Evolutionary conservation across 2,888 invertebrate genomes (phyloP), one percentile per base, ranked within the genome.

Genomic region (Lasioglossum leucozonium): DNA sequence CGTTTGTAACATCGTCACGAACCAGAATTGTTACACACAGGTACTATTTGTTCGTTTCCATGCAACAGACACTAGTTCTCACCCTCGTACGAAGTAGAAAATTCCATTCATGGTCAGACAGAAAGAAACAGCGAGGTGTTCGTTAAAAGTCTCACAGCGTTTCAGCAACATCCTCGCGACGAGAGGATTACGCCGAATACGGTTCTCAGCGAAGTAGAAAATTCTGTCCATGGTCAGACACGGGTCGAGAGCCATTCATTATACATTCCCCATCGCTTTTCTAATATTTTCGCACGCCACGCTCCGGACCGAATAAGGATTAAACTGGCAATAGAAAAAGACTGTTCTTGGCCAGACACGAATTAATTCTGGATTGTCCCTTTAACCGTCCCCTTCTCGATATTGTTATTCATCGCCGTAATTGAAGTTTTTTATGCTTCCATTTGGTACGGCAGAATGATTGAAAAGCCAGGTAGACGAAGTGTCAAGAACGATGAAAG

Each of bases 221-320:
- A 83, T 44, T 34, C 81, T 51, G 44, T 72, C 81, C 65, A 44
- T 37, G 55, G 55, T n/a, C 76, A 30, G 83, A 72, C 81, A 47
- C 55, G 22, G 55, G 37, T 81, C 44, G 51, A 30, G 51, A 30
- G 13, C 1, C 47, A 65, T 13, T 65, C 42, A 47, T 47, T 69
- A 30, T 13, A 71, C 26, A 3, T 44, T 51, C 67, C n/a, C 10
- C 71, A 37, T 18, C 30, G 55, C 1, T 55, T 77, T 58, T 58
- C 40, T 58, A 58, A 40, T 69, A 73, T 58, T 77, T 84, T 84
- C 73, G 16, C 82, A 69, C 73, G 82, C 34, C 58, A 2, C 77
- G 58, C n/a, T 44, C 5, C n/a, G 13, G 16, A 30, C 81, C 71
- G 58, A 72, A 72, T 72, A 72, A 58, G 67, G 72, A 4, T 6